Conservation (phyloP, 2,797 vertebrate species). For the Streptopelia turtur region DNA sequence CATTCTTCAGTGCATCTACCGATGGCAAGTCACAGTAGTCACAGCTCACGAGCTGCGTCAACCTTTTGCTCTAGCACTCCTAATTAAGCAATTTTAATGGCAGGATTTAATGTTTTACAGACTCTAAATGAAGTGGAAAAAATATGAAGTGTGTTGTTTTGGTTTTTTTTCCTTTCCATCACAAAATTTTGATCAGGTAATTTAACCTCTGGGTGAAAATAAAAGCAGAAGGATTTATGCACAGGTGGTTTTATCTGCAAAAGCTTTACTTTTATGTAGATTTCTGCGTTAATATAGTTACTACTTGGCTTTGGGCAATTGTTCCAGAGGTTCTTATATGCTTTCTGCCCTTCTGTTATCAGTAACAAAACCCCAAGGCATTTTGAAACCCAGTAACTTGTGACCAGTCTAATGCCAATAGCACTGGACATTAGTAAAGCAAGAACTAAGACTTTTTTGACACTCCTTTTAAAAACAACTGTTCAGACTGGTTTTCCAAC, state of each 20-base stretch:
- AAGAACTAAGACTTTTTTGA: background rate
- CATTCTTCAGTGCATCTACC: background rate
- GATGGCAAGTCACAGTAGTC: background rate
- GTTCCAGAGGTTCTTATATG: background rate
- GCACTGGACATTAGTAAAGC: background rate
- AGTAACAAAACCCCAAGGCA: background rate
- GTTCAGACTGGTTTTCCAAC: background rate
- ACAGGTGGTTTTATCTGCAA: slow-evolving; percentile 17
- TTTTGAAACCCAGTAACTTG: slow-evolving; percentile 9
- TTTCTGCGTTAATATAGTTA: background rate
- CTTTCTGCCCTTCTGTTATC: background rate
- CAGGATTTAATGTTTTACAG: slow-evolving; percentile 54
- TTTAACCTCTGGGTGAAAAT: slow-evolving; percentile 53
- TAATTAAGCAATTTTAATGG: slow-evolving; percentile 54
- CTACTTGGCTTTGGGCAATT: background rate
- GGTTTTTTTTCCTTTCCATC: slow-evolving; percentile 8
- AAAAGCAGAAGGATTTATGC: slow-evolving; percentile 29
- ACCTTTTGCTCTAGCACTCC: slow-evolving; percentile 10
- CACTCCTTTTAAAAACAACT: background rate
- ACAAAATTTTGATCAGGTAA: slow-evolving; percentile 40
- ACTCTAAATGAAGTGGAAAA: slow-evolving; percentile 55
- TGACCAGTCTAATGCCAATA: background rate
- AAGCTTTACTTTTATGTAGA: background rate
- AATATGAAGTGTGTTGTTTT: background rate
- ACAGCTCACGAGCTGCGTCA: slow-evolving; percentile 6